Evolutionary conservation across 2,888 invertebrate genomes (phyloP), one percentile per base, ranked within the genome.

Genomic region (Drosophila rellima): DNA sequence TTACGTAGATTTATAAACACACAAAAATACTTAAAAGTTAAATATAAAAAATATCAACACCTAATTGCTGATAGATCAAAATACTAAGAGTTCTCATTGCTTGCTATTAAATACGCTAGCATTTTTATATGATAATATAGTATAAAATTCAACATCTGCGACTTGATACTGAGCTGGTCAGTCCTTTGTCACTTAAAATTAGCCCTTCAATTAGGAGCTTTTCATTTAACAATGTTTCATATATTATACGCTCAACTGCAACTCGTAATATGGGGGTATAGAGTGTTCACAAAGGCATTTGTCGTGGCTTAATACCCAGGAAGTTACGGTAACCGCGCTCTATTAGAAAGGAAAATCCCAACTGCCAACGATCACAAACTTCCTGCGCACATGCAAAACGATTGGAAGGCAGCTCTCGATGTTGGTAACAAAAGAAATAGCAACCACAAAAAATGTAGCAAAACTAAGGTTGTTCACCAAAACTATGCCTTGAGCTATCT

Each of bases 341-440:
- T 55, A 68, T 84, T 87, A 63, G 76, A 87, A 87, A 82, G 87
- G 70, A 73, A 86, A 75, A 66, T 68, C 57, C 42, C 44, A 55
- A 51, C 47, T 52, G 45, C 23, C 47, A 35, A n/a, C n/a, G 48
- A 56, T 54, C 63, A 48, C 60, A 66, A 51, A 51, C 60, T 80
- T 78, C 66, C 68, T 79, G 66, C 48, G 63, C 55, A 56, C 67
- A 70, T 74, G 70, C 66, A 71, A 74, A 78, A 37, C 65, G 44
- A 66, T 68, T 70, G 73, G 48, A 52, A 71, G 54, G 35, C 52
- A 79, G 59, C 50, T 39, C 50, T 47, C 48, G 13, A 40, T 48
- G 55, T 55, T 73, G 51, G 55, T 35, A 71, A 70, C 57, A 54
- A 54, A 35, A 74, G 68, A 69, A 64, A 70, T 39, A 55, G 47